Percentiles rank a stretch among this genome's conserved stretches.
These are phyloP conservation scores for Ammospiza caudacuta DNA, from an alignment of 2,113 vertebrate species.

Conservation along the genomic window DNA sequence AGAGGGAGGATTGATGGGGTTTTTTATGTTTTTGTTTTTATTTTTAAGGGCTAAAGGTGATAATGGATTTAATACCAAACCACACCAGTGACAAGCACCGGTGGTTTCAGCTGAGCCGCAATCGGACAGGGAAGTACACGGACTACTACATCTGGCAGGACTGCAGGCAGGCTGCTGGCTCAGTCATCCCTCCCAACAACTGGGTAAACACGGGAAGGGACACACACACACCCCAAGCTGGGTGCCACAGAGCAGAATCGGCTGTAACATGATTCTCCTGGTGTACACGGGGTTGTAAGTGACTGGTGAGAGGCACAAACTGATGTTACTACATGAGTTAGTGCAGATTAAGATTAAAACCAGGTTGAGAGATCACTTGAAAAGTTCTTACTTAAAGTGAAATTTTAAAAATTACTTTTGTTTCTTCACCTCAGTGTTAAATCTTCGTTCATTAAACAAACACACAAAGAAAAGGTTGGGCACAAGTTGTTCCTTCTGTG, in stretches of 20 bases:
- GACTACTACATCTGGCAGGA: conserved; percentile 95
- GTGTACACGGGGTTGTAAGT: accelerated
- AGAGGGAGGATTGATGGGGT: accelerated
- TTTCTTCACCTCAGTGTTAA: background rate
- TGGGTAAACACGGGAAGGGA: conserved; percentile 79
- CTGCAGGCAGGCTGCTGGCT: conserved; percentile 63
- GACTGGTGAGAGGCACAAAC: background rate
- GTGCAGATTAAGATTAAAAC: background rate
- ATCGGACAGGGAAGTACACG: conserved; percentile 79
- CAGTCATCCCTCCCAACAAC: conserved; percentile 84
- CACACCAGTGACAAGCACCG: conserved; percentile 91
- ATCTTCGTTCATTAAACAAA: background rate
- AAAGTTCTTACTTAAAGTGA: background rate
- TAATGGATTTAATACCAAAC: conserved; percentile 96
- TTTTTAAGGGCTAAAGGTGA: conserved; percentile 88
- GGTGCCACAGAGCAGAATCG: background rate
- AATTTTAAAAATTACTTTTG: background rate
- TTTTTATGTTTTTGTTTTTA: background rate
- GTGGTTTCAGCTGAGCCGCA: conserved; percentile 94
- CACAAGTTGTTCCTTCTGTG: background rate
- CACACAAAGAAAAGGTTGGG: background rate
- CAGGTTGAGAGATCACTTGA: too few relatives aligned
- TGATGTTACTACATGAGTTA: background rate
- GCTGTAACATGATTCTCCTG: background rate
- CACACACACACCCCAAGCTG: background rate